phyloP scores from a whole-genome alignment of 2,113 vertebrate species.

The Malurus melanocephalus region DNA sequence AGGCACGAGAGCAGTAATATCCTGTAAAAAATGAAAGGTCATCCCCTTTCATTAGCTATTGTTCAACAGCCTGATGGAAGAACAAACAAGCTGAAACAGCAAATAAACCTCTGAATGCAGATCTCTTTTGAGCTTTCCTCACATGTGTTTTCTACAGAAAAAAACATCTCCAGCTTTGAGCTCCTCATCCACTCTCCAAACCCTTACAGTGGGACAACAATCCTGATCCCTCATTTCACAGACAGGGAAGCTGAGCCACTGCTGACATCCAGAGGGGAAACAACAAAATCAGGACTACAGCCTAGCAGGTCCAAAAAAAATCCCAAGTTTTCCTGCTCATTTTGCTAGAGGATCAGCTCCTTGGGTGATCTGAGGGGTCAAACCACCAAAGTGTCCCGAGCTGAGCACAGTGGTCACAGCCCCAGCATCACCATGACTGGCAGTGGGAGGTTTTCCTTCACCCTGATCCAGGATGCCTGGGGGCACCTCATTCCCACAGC shows the following conservation, averaged over 20 bases:
- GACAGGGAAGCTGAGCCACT: not conserved
- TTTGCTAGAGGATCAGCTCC: not conserved
- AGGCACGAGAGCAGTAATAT: not conserved
- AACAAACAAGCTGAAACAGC: conserved; percentile 19
- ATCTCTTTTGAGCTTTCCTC: not conserved
- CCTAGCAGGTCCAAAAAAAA: not conserved
- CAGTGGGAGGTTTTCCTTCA: not conserved
- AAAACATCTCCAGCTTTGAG: not conserved
- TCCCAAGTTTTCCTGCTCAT: not conserved
- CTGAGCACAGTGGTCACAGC: not conserved
- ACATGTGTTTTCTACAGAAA: not conserved
- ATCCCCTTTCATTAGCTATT: not conserved
- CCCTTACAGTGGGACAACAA: not conserved
- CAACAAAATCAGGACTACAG: not conserved
- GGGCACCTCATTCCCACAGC: not conserved
- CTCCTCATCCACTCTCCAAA: not conserved
- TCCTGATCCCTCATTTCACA: not conserved
- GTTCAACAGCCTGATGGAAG: not conserved
- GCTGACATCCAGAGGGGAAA: not conserved
- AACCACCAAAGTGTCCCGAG: not conserved
- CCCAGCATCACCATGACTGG: not conserved
- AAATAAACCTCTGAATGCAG: not conserved
- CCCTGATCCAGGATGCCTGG: not conserved
- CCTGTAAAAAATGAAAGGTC: not conserved
- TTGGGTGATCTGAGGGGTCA: not conserved